Percentiles rank a stretch among this genome's conserved stretches.
Evolutionary conservation across 2,888 invertebrate species (phyloP).

Genomic region (Carabus problematicus): DNA sequence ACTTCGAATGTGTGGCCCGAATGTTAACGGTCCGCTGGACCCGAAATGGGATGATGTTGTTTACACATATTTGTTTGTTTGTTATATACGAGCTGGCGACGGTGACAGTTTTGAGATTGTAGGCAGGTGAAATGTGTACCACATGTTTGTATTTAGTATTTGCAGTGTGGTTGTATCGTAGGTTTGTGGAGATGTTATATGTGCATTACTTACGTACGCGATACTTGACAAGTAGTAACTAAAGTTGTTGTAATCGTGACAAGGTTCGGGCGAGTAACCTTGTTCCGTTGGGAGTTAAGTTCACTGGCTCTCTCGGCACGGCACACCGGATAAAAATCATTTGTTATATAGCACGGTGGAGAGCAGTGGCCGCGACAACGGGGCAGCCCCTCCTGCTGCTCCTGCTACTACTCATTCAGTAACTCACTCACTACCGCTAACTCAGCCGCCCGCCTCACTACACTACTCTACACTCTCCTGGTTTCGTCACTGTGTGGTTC

Average conservation of each 20-base stretch:
- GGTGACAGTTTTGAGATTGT: too few species aligned
- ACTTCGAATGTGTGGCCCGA: conserved; percentile 4
- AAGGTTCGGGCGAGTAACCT: conserved; percentile 18
- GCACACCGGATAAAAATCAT: conserved; percentile 39
- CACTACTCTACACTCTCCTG: background rate
- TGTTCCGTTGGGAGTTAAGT: conserved; percentile 31
- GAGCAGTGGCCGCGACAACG: conserved; percentile 22
- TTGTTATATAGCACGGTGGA: conserved; percentile 17
- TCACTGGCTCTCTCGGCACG: conserved; percentile 15
- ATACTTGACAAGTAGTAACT: too few species aligned
- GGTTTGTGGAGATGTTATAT: too few species aligned
- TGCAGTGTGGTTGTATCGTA: too few species aligned
- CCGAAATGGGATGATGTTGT: conserved; percentile 33
- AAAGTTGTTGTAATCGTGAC: too few species aligned
- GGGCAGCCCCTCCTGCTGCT: conserved; percentile 13
- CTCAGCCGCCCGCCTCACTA: background rate
- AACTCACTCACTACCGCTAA: too few species aligned
- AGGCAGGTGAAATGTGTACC: too few species aligned
- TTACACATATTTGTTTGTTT: conserved; percentile 19
- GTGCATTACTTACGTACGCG: too few species aligned
- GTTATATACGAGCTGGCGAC: too few species aligned
- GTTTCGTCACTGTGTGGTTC: conserved; percentile 17
- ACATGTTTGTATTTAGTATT: too few species aligned
- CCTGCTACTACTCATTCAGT: background rate
- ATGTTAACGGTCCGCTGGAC: conserved; percentile 31